These are phyloP conservation scores for Macroteleia sp. DNA, from an alignment of 2,888 invertebrate species.

Conservation along the genomic window DNA sequence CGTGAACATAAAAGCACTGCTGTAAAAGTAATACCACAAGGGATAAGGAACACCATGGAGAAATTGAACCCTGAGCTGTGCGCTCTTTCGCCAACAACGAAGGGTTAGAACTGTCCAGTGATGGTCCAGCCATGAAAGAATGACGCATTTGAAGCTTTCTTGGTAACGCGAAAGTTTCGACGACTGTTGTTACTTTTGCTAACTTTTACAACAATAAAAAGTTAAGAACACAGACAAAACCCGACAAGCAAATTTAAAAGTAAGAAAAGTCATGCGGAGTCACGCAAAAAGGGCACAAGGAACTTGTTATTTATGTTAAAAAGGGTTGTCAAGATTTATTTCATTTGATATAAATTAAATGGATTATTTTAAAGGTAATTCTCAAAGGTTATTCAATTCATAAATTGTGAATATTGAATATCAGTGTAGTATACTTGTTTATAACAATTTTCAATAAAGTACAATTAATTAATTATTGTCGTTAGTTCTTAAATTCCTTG, in stretches of 20 bases:
- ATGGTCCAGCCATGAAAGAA: conserved; percentile 28
- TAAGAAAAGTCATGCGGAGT: neutral
- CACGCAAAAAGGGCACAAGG: neutral
- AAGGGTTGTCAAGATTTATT: too few relatives aligned
- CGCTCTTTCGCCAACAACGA: conserved; percentile 19
- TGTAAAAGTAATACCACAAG: conserved; percentile 33
- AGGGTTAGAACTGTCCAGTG: conserved; percentile 38
- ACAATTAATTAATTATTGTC: too few relatives aligned
- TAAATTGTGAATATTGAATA: too few relatives aligned
- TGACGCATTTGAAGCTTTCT: conserved; percentile 21
- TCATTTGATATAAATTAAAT: too few relatives aligned
- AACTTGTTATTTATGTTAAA: too few relatives aligned
- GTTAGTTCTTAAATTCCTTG: too few relatives aligned
- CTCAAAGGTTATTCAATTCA: too few relatives aligned
- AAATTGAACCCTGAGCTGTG: conserved; percentile 23
- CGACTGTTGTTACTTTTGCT: conserved; percentile 5
- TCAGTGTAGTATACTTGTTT: too few relatives aligned
- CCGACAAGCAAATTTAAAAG: conserved; percentile 1
- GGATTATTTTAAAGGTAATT: too few relatives aligned
- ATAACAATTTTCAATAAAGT: too few relatives aligned
- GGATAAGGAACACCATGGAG: conserved; percentile 20
- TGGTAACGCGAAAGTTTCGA: conserved; percentile 16
- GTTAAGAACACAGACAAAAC: conserved; percentile 13
- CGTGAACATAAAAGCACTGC: conserved; percentile 35
- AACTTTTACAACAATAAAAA: conserved; percentile 15